These are phyloP conservation scores for Chelonoidis abingdonii DNA, from an alignment of 2,113 vertebrate species.

Conservation along the genomic window DNA sequence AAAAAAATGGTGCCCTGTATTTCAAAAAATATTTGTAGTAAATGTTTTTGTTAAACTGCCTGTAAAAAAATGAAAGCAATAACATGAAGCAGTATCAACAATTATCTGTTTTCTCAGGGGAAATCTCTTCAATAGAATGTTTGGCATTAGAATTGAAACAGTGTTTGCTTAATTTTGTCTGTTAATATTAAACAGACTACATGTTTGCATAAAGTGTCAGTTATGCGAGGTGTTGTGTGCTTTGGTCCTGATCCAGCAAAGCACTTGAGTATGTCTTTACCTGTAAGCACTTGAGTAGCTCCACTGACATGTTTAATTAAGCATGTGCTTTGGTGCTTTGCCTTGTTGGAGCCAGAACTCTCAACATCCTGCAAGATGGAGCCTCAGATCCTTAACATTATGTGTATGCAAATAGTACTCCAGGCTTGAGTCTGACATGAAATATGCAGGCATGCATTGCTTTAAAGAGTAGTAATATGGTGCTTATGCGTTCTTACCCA, in stretches of 20 bases:
- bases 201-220: constrained; percentile 44
- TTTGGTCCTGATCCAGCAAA: not conserved
- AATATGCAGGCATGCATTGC: not conserved
- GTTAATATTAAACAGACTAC: constrained; percentile 31
- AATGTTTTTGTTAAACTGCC: constrained; percentile 42
- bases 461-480: not conserved
- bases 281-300: not conserved
- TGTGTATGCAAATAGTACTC: not conserved
- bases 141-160: constrained; percentile 44
- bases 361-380: not conserved
- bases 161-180: constrained; percentile 62
- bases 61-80: constrained; percentile 59
- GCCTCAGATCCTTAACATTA: not conserved
- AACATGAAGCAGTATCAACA: constrained; percentile 40
- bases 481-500: constrained; percentile 32
- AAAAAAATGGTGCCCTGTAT: constrained; percentile 59
- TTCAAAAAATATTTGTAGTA: constrained; percentile 56
- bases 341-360: not conserved
- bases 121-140: constrained; percentile 46
- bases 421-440: constrained; percentile 28
- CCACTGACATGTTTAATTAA: not conserved
- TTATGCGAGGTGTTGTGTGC: constrained; percentile 6
- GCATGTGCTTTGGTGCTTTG: not conserved
- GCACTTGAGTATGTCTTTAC: not conserved
- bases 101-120: constrained; percentile 68